phyloP scores from a whole-genome alignment of 2,888 invertebrate genomes.

The Dichetophora obliterata region DNA sequence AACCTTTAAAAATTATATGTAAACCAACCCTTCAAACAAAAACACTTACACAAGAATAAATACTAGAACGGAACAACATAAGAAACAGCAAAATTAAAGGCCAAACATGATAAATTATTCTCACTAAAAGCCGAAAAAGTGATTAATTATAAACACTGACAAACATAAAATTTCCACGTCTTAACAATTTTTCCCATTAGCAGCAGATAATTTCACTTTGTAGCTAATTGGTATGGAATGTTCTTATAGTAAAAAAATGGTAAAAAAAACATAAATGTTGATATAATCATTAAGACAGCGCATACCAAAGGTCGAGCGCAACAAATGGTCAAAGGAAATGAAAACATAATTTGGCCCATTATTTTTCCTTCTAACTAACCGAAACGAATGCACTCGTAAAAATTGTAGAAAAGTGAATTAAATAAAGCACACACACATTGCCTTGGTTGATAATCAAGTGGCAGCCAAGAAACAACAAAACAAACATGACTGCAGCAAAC shows the following conservation, averaged over 20 bases:
- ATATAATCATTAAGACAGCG: slow-evolving; percentile 24
- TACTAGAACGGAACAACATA: background rate
- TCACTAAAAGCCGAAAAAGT: slow-evolving; percentile 48
- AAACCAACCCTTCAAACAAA: background rate
- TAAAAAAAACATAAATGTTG: slow-evolving; percentile 7
- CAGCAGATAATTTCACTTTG: slow-evolving; percentile 37
- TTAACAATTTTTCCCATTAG: slow-evolving; percentile 33
- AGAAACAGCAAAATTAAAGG: background rate
- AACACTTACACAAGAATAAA: background rate
- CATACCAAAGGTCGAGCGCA: slow-evolving; percentile 5
- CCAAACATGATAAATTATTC: slow-evolving; percentile 34
- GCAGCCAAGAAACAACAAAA: slow-evolving; percentile 14
- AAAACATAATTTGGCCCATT: slow-evolving; percentile 24
- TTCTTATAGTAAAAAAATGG: background rate
- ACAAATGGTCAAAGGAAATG: background rate
- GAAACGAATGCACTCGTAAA: slow-evolving; percentile 7
- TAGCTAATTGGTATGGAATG: slow-evolving; percentile 26
- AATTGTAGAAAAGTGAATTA: background rate
- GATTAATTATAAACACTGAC: slow-evolving; percentile 64
- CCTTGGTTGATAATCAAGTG: slow-evolving; percentile 11
- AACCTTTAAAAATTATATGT: background rate
- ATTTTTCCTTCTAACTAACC: slow-evolving; percentile 25
- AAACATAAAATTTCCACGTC: slow-evolving; percentile 59
- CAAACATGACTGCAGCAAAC: slow-evolving; percentile 10
- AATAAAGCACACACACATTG: background rate